Evolutionary conservation across 1,140 invertebrate species (phyloP).

Genomic region (Drosophila tristis): DNA sequence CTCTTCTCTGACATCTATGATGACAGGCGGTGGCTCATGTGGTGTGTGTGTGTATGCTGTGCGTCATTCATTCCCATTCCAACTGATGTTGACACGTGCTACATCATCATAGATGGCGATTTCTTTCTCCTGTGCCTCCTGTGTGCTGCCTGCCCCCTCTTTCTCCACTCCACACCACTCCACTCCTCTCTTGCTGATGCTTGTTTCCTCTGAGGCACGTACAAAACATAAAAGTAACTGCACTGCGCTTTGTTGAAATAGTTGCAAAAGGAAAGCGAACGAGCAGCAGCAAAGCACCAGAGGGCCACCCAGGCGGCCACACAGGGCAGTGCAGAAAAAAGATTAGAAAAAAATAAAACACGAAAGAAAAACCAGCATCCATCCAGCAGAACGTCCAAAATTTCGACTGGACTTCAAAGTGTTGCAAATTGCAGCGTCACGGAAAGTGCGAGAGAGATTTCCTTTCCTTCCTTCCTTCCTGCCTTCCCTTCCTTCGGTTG

Average conservation of each 20-base stretch:
- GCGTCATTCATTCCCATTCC: slow-evolving; percentile 36
- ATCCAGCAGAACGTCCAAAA: slow-evolving; percentile 61
- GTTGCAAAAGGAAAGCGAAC: slow-evolving; percentile 70
- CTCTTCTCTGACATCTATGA: slow-evolving; percentile 70
- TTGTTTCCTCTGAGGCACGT: slow-evolving; percentile 64
- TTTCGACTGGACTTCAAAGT: slow-evolving; percentile 79
- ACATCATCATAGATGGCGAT: slow-evolving; percentile 75
- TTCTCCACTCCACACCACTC: neutral
- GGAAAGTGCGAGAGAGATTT: slow-evolving; percentile 60
- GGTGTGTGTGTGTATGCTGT: slow-evolving; percentile 20
- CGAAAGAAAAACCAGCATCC: slow-evolving; percentile 15
- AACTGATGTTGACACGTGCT: slow-evolving; percentile 80
- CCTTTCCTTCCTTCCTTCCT: neutral
- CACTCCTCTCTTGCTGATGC: slow-evolving; percentile 33
- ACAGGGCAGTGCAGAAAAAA: slow-evolving; percentile 36
- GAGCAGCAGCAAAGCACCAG: slow-evolving; percentile 62
- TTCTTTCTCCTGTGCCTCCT: slow-evolving; percentile 16
- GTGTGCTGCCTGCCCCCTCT: neutral
- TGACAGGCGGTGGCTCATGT: slow-evolving; percentile 69
- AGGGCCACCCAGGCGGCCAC: slow-evolving; percentile 39
- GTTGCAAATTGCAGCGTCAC: slow-evolving; percentile 75
- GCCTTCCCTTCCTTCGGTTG: too few relatives aligned
- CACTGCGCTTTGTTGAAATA: slow-evolving; percentile 81
- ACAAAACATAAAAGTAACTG: slow-evolving; percentile 82
- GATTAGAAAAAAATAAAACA: slow-evolving; percentile 18